Conservation (phyloP, 2,797 vertebrate species). For the Diglossa cyanea region DNA sequence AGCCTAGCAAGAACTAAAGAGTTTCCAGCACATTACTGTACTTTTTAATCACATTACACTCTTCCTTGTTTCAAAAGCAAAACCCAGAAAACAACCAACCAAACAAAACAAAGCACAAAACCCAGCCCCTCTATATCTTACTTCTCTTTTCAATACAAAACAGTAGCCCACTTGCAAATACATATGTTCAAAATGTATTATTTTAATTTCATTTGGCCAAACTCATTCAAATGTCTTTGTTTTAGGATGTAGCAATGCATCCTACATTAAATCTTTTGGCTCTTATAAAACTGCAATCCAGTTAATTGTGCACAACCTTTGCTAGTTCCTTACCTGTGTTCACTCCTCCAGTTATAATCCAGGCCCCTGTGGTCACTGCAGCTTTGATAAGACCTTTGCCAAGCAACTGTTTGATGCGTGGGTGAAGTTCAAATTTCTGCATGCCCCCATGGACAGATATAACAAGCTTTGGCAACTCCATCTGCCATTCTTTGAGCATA, state of each 20-base stretch:
- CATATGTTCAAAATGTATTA: not conserved
- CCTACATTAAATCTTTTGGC: not conserved
- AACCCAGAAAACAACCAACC: not conserved
- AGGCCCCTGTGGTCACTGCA: constrained; percentile 97
- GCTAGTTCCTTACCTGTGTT: constrained; percentile 85
- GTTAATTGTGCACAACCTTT: not conserved
- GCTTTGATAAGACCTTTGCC: constrained; percentile 99
- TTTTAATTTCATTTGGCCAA: not conserved
- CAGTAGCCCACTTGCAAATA: not conserved
- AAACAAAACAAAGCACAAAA: not conserved
- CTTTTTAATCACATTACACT: not conserved
- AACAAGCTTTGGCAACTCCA: constrained; percentile 98
- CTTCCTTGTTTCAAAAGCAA: not conserved
- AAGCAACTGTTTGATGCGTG: constrained; percentile 95
- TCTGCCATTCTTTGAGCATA: constrained; percentile 98
- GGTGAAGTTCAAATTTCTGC: constrained; percentile 98
- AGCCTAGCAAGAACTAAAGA: not conserved
- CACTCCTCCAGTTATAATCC: constrained; percentile 98
- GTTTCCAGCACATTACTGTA: not conserved
- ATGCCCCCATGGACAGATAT: constrained; percentile 97
- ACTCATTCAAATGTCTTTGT: not conserved
- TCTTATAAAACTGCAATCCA: not conserved
- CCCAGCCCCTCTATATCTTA: rapidly evolving
- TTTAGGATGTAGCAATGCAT: not conserved
- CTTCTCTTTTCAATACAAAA: not conserved